Evolutionary conservation across 2,888 invertebrate species (phyloP), one percentile per base, ranked within the genome.

Genomic region (Geotrupes spiniger): DNA sequence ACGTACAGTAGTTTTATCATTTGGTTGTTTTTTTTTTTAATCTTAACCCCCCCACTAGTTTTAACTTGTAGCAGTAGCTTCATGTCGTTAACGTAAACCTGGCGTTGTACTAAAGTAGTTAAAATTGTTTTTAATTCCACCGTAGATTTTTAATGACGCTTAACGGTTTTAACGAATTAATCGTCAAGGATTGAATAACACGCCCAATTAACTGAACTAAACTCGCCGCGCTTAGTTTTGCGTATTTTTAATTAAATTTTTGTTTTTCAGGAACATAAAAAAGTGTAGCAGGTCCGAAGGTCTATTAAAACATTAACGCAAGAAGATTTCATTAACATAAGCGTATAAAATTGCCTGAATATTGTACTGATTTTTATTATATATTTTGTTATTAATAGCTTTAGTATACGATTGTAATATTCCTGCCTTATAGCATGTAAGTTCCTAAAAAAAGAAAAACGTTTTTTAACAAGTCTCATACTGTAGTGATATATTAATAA

Each of bases 211-310:
- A 33, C 33, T 33, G 14, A 21, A 21, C 6, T 21, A 21, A 21
- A 33, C 4, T 33, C 15, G 38, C 40, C 51, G 29, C 6, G 11
- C 31, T 39, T 26, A 5, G 43, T n/a, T n/a, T n/a, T n/a, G n/a
- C n/a, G n/a, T n/a, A n/a, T n/a, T n/a, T n/a, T 11, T 21, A 40
- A 44, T 27, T 43, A 44, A 46, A 40, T 27, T 39, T 47, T 50
- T 51, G 53, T 52, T 54, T 68, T 68, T 27, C 62, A 70, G 70
- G 54, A 69, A 65, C 54, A 67, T 66, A 36, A 70, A 68, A 54
- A 69, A 66, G 53, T 68, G 68, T 52, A 63, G 61, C 46, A 63
- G 64, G 39, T 52, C 64, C 9, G 66, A 69, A 36, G 60, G 38
- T 25, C 25, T 26, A 25, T 15, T 41, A 14, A 46, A 40, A 31